Evolutionary conservation across 1,140 invertebrate genomes (phyloP), one percentile per base, ranked within the genome.

Genomic region (Octopus bimaculoides): DNA sequence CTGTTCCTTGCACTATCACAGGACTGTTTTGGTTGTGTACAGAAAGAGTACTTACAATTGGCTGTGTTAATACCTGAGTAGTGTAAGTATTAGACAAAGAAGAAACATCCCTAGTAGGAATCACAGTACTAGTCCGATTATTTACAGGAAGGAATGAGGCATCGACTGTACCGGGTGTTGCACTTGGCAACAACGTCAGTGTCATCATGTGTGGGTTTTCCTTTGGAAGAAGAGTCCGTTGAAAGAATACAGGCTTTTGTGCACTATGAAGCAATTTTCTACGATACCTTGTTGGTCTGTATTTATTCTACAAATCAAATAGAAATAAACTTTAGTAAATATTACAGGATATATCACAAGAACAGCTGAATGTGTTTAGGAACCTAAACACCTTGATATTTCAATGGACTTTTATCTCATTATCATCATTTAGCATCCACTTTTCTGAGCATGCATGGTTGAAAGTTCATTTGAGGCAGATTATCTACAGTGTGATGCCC

Each of bases 21-120:
- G 66, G 6, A 71, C 26, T 71, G 66, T 71, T 69, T 14, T 14
- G 66, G 14, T 75, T 26, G 74, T 75, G 74, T 41, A 75, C 14
- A 71, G 66, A 71, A 71, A 71, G 66, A 12, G 66, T 71, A 53
- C 74, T 75, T 14, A 41, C 52, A 75, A 75, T 75, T 7, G 74
- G 74, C 17, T 75, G 74, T 8, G 74, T 75, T 75, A 75, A 75
- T 52, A 75, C 20, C 52, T 52, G 74, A n/a, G 52, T 75, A 14
- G 74, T 75, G 41, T 75, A 52, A 52, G 74, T 75, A 75, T 52
- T 52, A 41, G 52, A 75, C 6, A 53, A 53, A 20, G 74, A 75
- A 26, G 74, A 17, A 7, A 75, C 74, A 75, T n/a, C 52, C 41
- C 74, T 52, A 14, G 74, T 20, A 9, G 41, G 20, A 52, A 52